phyloP scores from a whole-genome alignment of 2,113 vertebrate genomes.

The Mustela nigripes region DNA sequence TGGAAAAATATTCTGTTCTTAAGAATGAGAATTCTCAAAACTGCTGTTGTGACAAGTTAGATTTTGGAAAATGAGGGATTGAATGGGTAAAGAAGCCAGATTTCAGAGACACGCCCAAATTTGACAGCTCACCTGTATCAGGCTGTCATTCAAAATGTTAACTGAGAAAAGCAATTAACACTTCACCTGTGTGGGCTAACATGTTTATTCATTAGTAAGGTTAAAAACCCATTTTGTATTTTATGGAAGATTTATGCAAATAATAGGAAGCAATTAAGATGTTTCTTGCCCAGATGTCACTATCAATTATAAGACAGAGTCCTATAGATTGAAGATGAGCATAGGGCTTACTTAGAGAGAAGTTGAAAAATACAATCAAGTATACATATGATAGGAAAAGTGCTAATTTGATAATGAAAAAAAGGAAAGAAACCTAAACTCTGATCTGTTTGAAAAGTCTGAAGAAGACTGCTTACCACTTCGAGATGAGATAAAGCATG shows the following conservation, averaged over 20 bases:
- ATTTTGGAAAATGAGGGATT: constrained; percentile 71
- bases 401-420: not conserved
- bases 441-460: constrained; percentile 42
- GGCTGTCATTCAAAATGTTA: constrained; percentile 80
- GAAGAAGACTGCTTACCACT: constrained; percentile 7
- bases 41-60: constrained; percentile 72
- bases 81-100: constrained; percentile 70
- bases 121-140: constrained; percentile 72
- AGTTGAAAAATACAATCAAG: constrained; percentile 34
- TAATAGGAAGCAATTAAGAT: constrained; percentile 79
- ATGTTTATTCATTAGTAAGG: constrained; percentile 82
- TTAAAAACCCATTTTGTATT: constrained; percentile 77
- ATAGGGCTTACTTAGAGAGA: constrained; percentile 44
- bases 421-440: constrained; percentile 4
- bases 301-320: constrained; percentile 71
- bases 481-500: constrained; percentile 47
- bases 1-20: constrained; percentile 61
- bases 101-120: constrained; percentile 64
- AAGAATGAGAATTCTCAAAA: constrained; percentile 74
- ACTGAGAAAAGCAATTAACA: constrained; percentile 78
- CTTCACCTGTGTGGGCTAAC: constrained; percentile 70
- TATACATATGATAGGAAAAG: constrained; percentile 33
- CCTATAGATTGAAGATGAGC: constrained; percentile 69
- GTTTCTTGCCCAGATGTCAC: constrained; percentile 76
- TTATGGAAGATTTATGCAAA: constrained; percentile 79